These are phyloP conservation scores for Neostethus bicornis DNA, from an alignment of 2,797 vertebrate genomes.

Conservation along the genomic window DNA sequence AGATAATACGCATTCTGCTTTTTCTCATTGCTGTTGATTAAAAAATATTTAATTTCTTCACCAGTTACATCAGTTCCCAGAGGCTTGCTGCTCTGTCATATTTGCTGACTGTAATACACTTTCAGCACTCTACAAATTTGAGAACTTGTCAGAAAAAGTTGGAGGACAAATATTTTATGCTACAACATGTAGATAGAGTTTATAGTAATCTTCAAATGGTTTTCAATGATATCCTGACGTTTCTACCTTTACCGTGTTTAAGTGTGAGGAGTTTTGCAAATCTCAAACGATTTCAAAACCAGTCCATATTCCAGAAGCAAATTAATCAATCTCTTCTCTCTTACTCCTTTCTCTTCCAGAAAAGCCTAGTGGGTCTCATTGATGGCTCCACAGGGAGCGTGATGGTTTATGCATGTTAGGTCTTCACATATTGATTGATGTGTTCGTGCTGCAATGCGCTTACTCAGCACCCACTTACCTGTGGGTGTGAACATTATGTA, in stretches of 20 bases:
- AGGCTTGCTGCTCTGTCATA: neutral
- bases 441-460: conserved; percentile 43
- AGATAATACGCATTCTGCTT: conserved; percentile 6
- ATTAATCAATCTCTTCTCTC: conserved; percentile 34
- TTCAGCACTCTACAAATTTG: conserved; percentile 18
- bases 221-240: too few species aligned
- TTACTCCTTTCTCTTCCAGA: conserved; percentile 9
- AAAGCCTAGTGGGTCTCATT: conserved; percentile 37
- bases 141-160: conserved; percentile 34
- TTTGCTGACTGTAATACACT: conserved; percentile 10
- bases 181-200: neutral
- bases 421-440: conserved; percentile 61
- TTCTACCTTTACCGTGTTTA: neutral
- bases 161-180: conserved; percentile 12
- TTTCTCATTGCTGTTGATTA: conserved; percentile 12
- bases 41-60: conserved; percentile 27
- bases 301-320: conserved; percentile 3
- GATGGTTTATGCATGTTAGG: conserved; percentile 67
- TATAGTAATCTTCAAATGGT: neutral
- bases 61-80: conserved; percentile 8
- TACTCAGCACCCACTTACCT: conserved; percentile 57
- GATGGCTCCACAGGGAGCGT: conserved; percentile 42
- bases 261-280: neutral
- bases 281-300: conserved; percentile 13
- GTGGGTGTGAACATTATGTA: conserved; percentile 54